These are phyloP conservation scores for Nothoprocta perdicaria DNA, from an alignment of 2,113 vertebrate genomes.

Conservation along the genomic window DNA sequence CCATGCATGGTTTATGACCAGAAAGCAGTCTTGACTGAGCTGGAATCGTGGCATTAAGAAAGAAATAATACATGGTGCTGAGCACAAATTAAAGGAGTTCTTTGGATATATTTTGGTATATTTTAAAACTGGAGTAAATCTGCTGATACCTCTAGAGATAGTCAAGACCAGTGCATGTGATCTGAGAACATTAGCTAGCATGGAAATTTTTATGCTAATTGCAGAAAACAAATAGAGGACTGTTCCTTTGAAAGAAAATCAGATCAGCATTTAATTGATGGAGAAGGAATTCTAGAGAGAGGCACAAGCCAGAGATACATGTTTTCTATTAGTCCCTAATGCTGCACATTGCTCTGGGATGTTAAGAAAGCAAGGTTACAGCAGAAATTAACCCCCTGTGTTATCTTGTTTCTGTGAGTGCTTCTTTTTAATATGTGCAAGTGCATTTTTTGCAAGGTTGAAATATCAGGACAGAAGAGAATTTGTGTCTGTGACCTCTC, in stretches of 20 bases:
- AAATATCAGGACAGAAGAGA: background rate
- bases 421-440: background rate
- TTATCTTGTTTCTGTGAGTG: background rate
- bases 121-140: background rate
- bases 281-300: background rate
- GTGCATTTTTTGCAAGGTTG: background rate
- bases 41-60: background rate
- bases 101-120: background rate
- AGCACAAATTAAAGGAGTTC: background rate
- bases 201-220: background rate
- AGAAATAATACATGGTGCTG: background rate
- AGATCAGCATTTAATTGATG: background rate
- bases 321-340: background rate
- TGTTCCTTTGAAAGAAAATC: background rate
- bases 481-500: background rate
- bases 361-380: background rate
- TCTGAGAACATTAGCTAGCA: background rate
- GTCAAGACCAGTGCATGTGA: background rate
- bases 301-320: background rate
- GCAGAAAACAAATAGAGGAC: background rate
- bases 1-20: background rate
- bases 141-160: background rate
- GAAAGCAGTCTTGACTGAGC: background rate
- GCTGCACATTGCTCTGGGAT: background rate
- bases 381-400: accelerated